Conservation (phyloP, 2,888 invertebrate species). For the Odontothrips loti region DNA sequence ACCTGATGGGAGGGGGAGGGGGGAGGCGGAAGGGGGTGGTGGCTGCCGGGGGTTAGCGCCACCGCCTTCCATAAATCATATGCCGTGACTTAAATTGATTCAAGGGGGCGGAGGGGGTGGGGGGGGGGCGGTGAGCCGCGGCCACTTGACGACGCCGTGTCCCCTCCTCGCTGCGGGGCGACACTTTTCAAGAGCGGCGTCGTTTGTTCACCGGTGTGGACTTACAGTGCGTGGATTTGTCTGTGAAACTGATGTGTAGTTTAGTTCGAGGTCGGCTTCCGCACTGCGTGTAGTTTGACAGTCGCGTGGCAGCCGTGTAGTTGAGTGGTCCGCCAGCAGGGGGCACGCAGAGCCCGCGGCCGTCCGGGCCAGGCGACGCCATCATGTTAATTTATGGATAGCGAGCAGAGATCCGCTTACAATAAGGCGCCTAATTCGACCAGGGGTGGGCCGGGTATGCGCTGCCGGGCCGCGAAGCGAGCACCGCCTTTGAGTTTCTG, state of each 20-base stretch:
- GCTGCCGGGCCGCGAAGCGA: no score
- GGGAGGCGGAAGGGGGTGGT: no score
- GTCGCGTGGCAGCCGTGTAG: no score
- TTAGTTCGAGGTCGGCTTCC: not conserved
- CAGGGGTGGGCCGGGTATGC: not conserved
- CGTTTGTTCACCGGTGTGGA: not conserved
- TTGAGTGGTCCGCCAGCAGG: no score
- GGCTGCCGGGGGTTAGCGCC: not conserved
- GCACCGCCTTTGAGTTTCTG: no score
- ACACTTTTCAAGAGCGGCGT: not conserved
- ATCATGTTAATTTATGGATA: not conserved
- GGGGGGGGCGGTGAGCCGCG: not conserved
- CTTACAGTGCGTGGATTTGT: not conserved
- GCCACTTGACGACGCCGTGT: not conserved
- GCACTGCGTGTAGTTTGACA: no score
- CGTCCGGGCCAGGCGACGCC: not conserved
- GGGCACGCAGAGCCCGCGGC: no score
- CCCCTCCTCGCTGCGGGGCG: not conserved
- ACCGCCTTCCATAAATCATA: slow-evolving; percentile 11
- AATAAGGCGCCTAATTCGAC: not conserved
- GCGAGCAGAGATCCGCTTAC: not conserved
- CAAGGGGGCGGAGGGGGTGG: not conserved
- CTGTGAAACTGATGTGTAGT: not conserved
- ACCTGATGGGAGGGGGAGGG: no score
- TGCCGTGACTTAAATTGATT: slow-evolving; percentile 19